These are phyloP conservation scores for Erythrolamprus reginae DNA, from an alignment of 2,113 vertebrate genomes.

Conservation along the genomic window DNA sequence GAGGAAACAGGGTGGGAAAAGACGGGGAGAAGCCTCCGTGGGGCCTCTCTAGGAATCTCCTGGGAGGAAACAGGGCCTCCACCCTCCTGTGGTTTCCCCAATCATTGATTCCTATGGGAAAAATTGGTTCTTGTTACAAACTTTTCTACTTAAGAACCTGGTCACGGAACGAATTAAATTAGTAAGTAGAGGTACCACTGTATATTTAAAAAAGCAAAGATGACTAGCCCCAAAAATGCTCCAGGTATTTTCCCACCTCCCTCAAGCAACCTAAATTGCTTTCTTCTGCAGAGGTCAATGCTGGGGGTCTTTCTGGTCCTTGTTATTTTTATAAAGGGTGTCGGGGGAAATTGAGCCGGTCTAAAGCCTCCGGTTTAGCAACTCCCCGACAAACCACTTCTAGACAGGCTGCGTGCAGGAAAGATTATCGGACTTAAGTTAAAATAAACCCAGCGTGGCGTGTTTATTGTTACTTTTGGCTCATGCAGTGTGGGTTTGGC, in stretches of 20 bases:
- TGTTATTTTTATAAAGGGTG: neutral
- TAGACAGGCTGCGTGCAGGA: slow-evolving; percentile 2
- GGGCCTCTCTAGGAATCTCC: no score
- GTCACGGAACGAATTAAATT: no score
- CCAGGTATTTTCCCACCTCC: neutral
- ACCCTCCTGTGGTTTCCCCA: no score
- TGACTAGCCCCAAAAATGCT: neutral
- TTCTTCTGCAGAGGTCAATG: neutral
- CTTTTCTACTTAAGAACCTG: no score
- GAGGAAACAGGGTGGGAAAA: no score
- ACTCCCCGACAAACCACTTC: slow-evolving; percentile 9
- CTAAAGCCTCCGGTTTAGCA: neutral
- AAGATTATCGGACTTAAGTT: slow-evolving; percentile 47
- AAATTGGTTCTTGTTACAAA: no score
- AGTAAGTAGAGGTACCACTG: no score
- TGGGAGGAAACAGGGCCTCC: no score
- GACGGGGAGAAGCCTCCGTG: no score
- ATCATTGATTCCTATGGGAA: no score
- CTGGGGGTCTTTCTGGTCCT: no score
- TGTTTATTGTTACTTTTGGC: slow-evolving; percentile 60
- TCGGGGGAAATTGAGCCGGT: neutral
- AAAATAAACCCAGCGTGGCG: slow-evolving; percentile 40
- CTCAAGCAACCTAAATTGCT: neutral
- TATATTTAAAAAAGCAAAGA: no score
- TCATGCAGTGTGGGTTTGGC: slow-evolving; percentile 4